Base-by-base conservation (phyloP, 92 coral and sea anemone species). In the Palythoa heliodiscus region DNA sequence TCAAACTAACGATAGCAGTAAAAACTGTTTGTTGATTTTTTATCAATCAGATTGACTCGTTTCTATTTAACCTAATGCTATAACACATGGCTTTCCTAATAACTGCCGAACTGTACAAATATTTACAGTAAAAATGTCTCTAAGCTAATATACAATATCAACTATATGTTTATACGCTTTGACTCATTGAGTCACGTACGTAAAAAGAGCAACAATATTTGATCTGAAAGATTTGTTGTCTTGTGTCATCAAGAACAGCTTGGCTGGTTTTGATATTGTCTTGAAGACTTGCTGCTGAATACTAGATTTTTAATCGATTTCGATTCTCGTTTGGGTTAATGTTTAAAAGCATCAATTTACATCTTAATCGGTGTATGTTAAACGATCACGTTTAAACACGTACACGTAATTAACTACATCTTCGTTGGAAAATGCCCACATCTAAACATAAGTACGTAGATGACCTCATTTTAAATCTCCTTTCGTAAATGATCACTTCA, bases 61-160 rank as follows among this genome's bases (percentile, higher is more conserved):
- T 25, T 40, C 5, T 29, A 47, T n/a, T 64, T 17, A 63, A 53
- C 61, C 38, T 16, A 22, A n/a, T 54, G 61, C 17, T 12, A 66
- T 43, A 22, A 19, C 43, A 80, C 84, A 63, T 64, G 60, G 43
- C 66, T 22, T 22, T 40, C 40, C 40, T 29, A 2, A 23, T 78
- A 63, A 10, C 83, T 43, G 20, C 61, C 70, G 22, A 67, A 64
- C 53, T 80, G 84, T 80, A 80, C 84, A 80, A n/a, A 19, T 80
- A 80, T 80, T 80, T 80, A 66, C 84, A 80, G 57, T 80, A 80
- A 66, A 38, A 66, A 80, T 64, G 15, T 48, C 84, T 55, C 53
- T 47, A 52, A 63, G 23, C 47, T 80, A 64, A 64, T 80, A 64
- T 48, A 80, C 84, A 66, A 66, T 75, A 52, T 57, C 22, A 75